A percentile compares a stretch with the other conserved stretches of the same genome.
These are phyloP conservation scores for Teleogryllus oceanicus DNA, from an alignment of 2,888 invertebrate species.

Conservation along the genomic window DNA sequence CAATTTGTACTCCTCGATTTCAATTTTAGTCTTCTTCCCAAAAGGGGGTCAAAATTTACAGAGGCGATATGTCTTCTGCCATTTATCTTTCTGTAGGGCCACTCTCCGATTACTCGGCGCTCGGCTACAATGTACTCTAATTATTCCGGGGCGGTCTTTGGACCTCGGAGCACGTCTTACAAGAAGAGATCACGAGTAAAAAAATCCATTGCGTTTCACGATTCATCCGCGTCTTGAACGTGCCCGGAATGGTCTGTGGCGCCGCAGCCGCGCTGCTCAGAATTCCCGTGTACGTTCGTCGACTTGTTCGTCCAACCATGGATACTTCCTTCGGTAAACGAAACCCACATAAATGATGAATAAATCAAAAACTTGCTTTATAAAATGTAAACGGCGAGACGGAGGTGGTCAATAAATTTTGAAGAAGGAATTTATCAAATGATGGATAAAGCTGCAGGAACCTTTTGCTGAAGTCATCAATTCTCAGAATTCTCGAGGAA, in stretches of 20 bases:
- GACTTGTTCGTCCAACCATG: too few relatives aligned
- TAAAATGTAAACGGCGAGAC: too few relatives aligned
- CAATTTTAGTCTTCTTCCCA: not conserved
- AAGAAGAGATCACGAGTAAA: constrained; percentile 6
- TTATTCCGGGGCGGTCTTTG: not conserved
- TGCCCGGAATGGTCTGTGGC: not conserved
- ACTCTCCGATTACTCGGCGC: not conserved
- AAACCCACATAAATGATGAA: too few relatives aligned
- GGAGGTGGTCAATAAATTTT: too few relatives aligned
- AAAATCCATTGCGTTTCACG: constrained; percentile 9
- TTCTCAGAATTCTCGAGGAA: too few relatives aligned
- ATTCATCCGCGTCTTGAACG: not conserved
- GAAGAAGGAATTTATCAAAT: too few relatives aligned
- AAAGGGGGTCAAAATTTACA: not conserved
- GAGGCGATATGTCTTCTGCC: not conserved
- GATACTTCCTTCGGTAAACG: too few relatives aligned
- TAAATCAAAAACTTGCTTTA: too few relatives aligned
- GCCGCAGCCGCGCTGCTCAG: not conserved
- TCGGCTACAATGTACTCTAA: not conserved
- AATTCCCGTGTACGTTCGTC: not conserved
- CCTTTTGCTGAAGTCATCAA: too few relatives aligned
- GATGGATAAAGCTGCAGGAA: too few relatives aligned
- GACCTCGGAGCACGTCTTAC: not conserved
- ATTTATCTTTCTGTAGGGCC: not conserved
- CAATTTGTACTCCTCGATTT: not conserved